phyloP scores from a whole-genome alignment of 2,113 vertebrate species.

The human (Homo sapiens) region GRCh38 chr1:234321001-234321500 shows the following conservation, averaged over 20 bases:
- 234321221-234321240: too few species aligned
- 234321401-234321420: background rate
- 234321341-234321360: background rate
- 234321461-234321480: background rate
- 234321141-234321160: background rate
- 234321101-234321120: too few species aligned
- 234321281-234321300: background rate
- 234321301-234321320: background rate
- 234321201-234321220: background rate
- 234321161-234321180: rapidly evolving
- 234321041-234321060: background rate
- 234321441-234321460: background rate
- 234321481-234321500: rapidly evolving
- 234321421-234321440: background rate
- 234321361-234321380: background rate
- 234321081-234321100: background rate
- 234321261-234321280: too few species aligned
- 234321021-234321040: background rate
- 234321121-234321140: background rate
- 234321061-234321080: background rate
- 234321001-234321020: background rate
- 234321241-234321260: too few species aligned
- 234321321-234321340: too few species aligned
- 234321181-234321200: background rate
- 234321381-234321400: background rate